Percentiles rank a stretch among this genome's conserved stretches.
These are phyloP conservation scores for Engraulis encrasicolus DNA, from an alignment of 2,113 vertebrate species.

Conservation along the genomic window DNA sequence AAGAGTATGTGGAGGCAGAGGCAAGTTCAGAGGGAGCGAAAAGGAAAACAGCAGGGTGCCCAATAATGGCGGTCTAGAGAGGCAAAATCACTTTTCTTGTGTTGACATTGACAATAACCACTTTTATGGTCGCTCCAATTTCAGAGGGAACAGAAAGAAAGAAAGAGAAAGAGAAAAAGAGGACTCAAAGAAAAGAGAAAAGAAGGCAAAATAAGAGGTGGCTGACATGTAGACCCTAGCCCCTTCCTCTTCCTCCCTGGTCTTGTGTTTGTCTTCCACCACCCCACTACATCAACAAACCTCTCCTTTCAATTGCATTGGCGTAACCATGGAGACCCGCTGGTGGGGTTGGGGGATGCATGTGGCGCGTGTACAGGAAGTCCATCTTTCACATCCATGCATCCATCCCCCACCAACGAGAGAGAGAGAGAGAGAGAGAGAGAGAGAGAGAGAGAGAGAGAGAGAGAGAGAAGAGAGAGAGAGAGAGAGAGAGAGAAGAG, in stretches of 20 bases:
- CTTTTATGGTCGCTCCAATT: not conserved
- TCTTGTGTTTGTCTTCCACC: not conserved
- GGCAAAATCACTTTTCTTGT: not conserved
- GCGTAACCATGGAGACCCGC: not conserved
- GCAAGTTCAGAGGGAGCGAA: not conserved
- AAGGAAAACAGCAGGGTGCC: conserved; percentile 35
- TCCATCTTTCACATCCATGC: not conserved
- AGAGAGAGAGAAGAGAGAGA: too few species aligned
- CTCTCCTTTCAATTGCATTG: conserved; percentile 5
- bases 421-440: too few species aligned
- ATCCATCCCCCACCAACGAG: too few species aligned
- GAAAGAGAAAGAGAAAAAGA: too few species aligned
- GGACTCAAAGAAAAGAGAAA: not conserved
- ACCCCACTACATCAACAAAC: not conserved
- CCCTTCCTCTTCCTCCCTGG: too few species aligned
- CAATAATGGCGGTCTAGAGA: not conserved
- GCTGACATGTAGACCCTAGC: too few species aligned
- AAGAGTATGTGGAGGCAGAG: not conserved
- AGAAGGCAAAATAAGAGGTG: not conserved
- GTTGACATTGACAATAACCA: not conserved
- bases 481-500: too few species aligned
- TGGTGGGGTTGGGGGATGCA: not conserved
- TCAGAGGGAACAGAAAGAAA: not conserved
- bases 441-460: too few species aligned
- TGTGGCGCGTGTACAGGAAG: conserved; percentile 1